These are phyloP conservation scores for Chamaea fasciata DNA, from an alignment of 2,113 vertebrate genomes.

Conservation along the genomic window DNA sequence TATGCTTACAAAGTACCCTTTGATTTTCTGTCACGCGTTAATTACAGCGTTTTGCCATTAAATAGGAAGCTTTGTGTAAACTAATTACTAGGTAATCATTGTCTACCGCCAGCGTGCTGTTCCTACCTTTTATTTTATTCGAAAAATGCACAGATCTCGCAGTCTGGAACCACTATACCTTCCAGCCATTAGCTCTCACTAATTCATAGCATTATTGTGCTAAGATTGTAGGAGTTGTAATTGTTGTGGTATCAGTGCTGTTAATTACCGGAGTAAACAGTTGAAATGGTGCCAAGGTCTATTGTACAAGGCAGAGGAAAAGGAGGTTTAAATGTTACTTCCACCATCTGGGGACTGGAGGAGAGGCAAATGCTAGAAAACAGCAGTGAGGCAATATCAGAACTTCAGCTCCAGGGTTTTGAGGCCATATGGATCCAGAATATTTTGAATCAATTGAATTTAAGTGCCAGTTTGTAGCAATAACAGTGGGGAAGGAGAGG, in stretches of 20 bases:
- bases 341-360: slow-evolving; percentile 97
- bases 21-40: slow-evolving; percentile 99
- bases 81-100: slow-evolving; percentile 99
- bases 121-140: slow-evolving; percentile 93
- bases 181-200: slow-evolving; percentile 94
- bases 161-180: slow-evolving; percentile 87
- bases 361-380: slow-evolving; percentile 86
- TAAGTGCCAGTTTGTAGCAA: slow-evolving; percentile 78
- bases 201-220: slow-evolving; percentile 90
- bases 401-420: slow-evolving; percentile 88
- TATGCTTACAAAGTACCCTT: slow-evolving; percentile 97
- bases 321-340: slow-evolving; percentile 95
- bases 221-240: slow-evolving; percentile 88
- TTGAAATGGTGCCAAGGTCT: slow-evolving; percentile 98
- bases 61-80: slow-evolving; percentile 98
- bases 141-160: slow-evolving; percentile 84
- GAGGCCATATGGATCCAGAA: slow-evolving; percentile 94
- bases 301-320: slow-evolving; percentile 91
- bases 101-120: slow-evolving; percentile 87
- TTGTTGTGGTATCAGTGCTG: slow-evolving; percentile 95
- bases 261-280: slow-evolving; percentile 99
- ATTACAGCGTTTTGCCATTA: slow-evolving; percentile 98
- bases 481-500: slow-evolving; percentile 69
- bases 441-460: slow-evolving; percentile 83
- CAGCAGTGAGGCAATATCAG: slow-evolving; percentile 84